Percentiles rank a stretch among this genome's conserved stretches.
These are phyloP conservation scores for Meiosimyza platycephala DNA, from an alignment of 2,888 invertebrate genomes.

Conservation along the genomic window DNA sequence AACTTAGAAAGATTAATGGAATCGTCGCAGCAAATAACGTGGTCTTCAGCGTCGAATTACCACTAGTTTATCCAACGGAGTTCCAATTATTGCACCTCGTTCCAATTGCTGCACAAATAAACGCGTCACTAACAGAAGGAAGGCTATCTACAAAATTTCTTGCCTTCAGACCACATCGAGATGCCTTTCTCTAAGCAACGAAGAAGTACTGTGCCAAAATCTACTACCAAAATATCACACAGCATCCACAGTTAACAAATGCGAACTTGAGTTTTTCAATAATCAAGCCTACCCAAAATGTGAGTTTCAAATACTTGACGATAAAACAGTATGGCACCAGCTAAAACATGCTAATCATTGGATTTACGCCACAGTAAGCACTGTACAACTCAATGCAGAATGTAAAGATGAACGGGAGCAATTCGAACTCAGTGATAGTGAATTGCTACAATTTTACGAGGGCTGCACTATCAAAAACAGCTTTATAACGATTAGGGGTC, in stretches of 20 bases:
- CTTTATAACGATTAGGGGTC: too few relatives aligned
- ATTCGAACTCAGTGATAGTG: too few relatives aligned
- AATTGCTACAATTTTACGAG: too few relatives aligned
- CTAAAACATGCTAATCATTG: too few relatives aligned
- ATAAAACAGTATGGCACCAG: too few relatives aligned
- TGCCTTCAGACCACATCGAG: background rate
- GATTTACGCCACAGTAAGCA: too few relatives aligned
- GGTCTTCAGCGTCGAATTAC: background rate
- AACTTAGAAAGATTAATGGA: background rate
- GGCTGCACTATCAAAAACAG: too few relatives aligned
- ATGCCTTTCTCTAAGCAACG: background rate
- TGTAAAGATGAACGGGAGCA: too few relatives aligned
- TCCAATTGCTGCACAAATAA: background rate
- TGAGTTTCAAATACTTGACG: background rate
- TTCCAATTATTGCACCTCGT: background rate
- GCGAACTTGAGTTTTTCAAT: conserved; percentile 34
- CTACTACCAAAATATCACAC: background rate
- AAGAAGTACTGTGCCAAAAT: background rate
- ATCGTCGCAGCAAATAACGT: background rate
- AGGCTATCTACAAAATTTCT: background rate
- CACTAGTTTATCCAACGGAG: too few relatives aligned
- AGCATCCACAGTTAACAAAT: background rate
- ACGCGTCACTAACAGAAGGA: background rate
- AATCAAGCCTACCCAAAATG: conserved; percentile 11
- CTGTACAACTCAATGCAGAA: too few relatives aligned